Conservation (phyloP, 2,113 vertebrate genomes). For the Machaerirhynchus nigripectus region DNA sequence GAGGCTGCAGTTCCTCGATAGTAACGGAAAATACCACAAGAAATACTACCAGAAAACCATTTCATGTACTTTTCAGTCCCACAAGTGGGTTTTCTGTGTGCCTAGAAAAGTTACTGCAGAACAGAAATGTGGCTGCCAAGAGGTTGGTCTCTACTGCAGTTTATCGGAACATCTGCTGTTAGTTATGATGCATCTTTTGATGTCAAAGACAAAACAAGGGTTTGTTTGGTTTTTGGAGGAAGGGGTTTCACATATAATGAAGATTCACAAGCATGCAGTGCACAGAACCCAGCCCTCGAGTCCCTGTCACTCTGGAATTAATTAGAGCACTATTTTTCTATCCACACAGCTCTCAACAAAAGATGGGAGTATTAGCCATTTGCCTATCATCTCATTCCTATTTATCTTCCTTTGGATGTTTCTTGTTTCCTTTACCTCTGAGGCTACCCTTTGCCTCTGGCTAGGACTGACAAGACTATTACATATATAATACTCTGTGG, state of each 20-base stretch:
- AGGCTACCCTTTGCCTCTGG: conserved; percentile 18
- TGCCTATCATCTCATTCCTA: background rate
- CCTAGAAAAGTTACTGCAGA: background rate
- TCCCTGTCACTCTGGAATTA: conserved; percentile 32
- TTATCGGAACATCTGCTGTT: conserved; percentile 16
- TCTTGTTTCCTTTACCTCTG: conserved; percentile 35
- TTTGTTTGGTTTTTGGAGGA: conserved; percentile 33
- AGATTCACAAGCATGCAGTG: conserved; percentile 5
- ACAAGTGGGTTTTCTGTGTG: background rate
- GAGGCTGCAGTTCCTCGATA: background rate
- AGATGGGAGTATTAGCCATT: conserved; percentile 11
- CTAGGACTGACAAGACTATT: conserved; percentile 33
- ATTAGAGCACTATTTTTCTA: background rate
- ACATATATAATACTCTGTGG: background rate
- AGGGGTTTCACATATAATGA: background rate
- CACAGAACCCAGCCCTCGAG: background rate
- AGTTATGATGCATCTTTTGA: conserved; percentile 38
- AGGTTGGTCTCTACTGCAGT: background rate
- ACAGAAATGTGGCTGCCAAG: conserved; percentile 4
- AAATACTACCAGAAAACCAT: background rate
- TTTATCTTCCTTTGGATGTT: conserved; percentile 33
- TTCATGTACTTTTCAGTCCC: background rate
- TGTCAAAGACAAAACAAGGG: conserved; percentile 37
- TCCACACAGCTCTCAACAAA: background rate
- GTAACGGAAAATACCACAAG: background rate